phyloP scores from a whole-genome alignment of 1,140 invertebrate genomes.

The Caenorhabditis tropicalis region DNA sequence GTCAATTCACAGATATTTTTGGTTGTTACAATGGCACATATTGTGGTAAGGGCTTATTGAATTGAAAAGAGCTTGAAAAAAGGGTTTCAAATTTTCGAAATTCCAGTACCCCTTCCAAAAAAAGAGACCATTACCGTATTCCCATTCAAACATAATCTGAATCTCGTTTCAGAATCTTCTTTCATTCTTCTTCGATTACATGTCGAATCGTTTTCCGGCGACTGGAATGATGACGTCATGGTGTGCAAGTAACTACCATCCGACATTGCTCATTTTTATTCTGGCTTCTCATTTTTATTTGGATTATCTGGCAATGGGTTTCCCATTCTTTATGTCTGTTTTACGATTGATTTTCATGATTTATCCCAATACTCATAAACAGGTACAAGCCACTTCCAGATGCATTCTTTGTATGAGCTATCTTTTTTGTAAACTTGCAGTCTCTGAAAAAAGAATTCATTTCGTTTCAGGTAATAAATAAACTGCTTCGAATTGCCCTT shows the following conservation, averaged over 20 bases:
- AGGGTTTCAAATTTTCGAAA: no score
- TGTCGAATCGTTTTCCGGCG: constrained; percentile 17
- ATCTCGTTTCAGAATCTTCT: background rate
- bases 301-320: constrained; percentile 23
- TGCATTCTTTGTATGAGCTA: no score
- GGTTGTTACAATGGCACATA: background rate
- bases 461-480: background rate
- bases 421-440: background rate
- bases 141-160: no score
- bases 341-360: background rate
- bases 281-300: constrained; percentile 4
- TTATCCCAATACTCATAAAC: constrained; percentile 30
- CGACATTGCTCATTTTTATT: constrained; percentile 10
- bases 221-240: constrained; percentile 38
- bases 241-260: background rate
- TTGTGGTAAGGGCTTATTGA: background rate
- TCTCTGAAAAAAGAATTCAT: background rate
- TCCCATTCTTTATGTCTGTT: constrained; percentile 18
- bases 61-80: background rate
- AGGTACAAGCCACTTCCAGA: background rate
- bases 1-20: constrained; percentile 6
- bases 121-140: no score
- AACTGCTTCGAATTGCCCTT: background rate
- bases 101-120: no score
- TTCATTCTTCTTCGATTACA: constrained; percentile 18